Base-by-base conservation (phyloP, 30 jellyfish, hydroid and myxozoan genomes). In the Rhopilema esculentum region DNA sequence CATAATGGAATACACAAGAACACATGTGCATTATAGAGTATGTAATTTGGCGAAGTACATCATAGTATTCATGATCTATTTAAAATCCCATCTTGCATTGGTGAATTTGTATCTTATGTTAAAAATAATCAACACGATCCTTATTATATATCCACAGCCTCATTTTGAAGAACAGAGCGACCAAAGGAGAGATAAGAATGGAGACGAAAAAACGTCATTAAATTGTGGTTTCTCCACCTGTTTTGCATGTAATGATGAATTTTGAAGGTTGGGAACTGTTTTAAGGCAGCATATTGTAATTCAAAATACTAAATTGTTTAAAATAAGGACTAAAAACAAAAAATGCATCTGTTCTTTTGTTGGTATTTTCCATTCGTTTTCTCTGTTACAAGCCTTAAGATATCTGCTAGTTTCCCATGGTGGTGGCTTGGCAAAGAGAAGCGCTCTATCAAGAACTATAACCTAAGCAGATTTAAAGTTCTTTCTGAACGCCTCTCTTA, bases 381-480 rank as follows among this genome's bases (percentile, higher is more conserved):
- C 69, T 49, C 88, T 69, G 33, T 63, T 27, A 78, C 77, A 24
- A 25, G 7, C 67, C 77, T 29, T 29, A 28, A 21, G 79, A 78
- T n/a, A 40, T 29, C 88, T 78, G 88, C 67, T 78, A 78, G 79
- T 62, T 78, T 78, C 88, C 79, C 88, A 78, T 31, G 68, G 63
- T 8, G 32, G 0, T 57, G 62, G 24, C 12, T 40, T 2, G 57
- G 12, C 9, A 40, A 40, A 40, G 57, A 40, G 57, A 2, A 40
- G 57, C 57, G 57, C 57, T 6, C 57, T 6, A 40, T 12, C 57
- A 6, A 40, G 12, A 40, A 40, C 6, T 12, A 40, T 40, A 40
- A 12, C 57, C 12, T 40, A 40, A 40, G 57, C 9, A 40, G 57
- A 12, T 40, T 40, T 40, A 40, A 12, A 6, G 57, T 40, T 40